Conservation (phyloP, 2,888 invertebrate species). For the Pammene fasciana region DNA sequence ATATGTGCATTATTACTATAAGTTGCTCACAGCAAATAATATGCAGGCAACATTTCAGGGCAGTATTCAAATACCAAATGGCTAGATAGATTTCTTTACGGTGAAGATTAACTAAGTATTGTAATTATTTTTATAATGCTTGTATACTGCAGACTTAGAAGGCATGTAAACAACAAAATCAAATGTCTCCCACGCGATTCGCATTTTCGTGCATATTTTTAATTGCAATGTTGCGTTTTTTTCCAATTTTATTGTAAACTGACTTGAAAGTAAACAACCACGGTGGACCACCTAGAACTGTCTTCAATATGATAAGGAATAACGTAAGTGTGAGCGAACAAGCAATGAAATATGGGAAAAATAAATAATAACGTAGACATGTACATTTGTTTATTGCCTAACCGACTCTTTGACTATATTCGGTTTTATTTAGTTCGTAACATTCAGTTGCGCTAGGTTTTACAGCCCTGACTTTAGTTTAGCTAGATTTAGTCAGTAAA, state of each 20-base stretch:
- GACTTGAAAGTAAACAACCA: slow-evolving; percentile 25
- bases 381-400: slow-evolving; percentile 37
- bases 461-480: slow-evolving; percentile 68
- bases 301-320: slow-evolving; percentile 37
- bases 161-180: slow-evolving; percentile 45
- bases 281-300: slow-evolving; percentile 37
- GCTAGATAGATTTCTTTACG: slow-evolving; percentile 66
- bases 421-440: slow-evolving; percentile 36
- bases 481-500: slow-evolving; percentile 61
- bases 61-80: slow-evolving; percentile 80
- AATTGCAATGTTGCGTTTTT: slow-evolving; percentile 32
- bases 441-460: slow-evolving; percentile 58
- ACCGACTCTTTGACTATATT: slow-evolving; percentile 34
- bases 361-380: slow-evolving; percentile 31
- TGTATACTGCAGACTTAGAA: slow-evolving; percentile 48
- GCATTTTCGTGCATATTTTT: slow-evolving; percentile 26
- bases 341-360: slow-evolving; percentile 39
- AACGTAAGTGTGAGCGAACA: slow-evolving; percentile 33
- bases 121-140: slow-evolving; percentile 45
- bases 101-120: slow-evolving; percentile 50
- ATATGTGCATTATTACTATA: slow-evolving; percentile 38
- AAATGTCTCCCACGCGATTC: slow-evolving; percentile 40
- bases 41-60: slow-evolving; percentile 62
- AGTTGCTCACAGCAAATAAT: slow-evolving; percentile 43
- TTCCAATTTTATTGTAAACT: slow-evolving; percentile 22